Base-by-base conservation (phyloP, 2,888 invertebrate species). In the Sarcophaga carnaria region DNA sequence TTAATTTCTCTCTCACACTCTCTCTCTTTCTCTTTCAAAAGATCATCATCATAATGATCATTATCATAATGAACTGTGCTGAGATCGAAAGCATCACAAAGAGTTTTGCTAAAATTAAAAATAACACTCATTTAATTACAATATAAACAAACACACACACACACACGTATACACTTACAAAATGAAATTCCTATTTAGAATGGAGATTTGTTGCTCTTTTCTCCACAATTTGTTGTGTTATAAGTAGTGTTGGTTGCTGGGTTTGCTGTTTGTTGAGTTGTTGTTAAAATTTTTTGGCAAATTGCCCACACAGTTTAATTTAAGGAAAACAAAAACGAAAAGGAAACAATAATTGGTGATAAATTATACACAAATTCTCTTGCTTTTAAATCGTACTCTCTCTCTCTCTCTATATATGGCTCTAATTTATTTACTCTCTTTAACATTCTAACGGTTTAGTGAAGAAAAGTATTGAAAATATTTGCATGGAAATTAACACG, bases 231-330 rank as follows among this genome's bases (percentile, higher is more conserved):
- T 37, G 10, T 37, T 37, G 37, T 37, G 10, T 10, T 37, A 10
- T 37, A 37, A 22, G 22, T 6, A 2, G 37, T 8, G 37, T 37
- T 37, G 37, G 37, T 37, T 37, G 37, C 2, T 37, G 37, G 37
- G 37, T 37, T 37, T 37, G 6, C 1, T 37, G 37, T 8, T 37
- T 37, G 37, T 37, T 37, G 37, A 8, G 37, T 37, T 37, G 37
- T 10, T 37, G 2, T 37, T 37, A 64, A 22, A 66, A 72, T 60
- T 49, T 49, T 83, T 85, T 86, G 86, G 86, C 86, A 83, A 37
- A 70, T 59, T 86, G 86, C 83, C 86, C 86, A 77, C 66, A 77
- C 47, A 64, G 77, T 64, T 54, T 49, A 49, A 49, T 49, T 49
- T 14, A 54, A 54, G 54, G 62, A 54, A 71, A 71, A 83, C 22